Evolutionary conservation across 92 coral and sea anemone species (phyloP), one percentile per base, ranked within the genome.

Genomic region (Heteractis magnifica): DNA sequence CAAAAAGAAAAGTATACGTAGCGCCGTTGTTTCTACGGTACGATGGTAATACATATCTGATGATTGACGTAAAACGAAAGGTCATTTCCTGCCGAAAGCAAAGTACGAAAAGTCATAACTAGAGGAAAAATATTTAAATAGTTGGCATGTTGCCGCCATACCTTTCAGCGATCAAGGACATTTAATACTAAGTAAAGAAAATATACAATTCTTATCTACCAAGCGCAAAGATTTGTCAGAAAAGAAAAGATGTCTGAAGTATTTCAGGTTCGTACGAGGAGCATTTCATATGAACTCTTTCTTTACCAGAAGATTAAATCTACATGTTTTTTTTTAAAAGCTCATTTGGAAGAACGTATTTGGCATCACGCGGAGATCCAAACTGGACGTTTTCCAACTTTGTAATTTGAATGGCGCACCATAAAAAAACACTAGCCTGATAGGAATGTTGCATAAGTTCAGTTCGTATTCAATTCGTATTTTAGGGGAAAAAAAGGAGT

Each of bases 361-460:
- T 80, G 83, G 83, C 83, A 81, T 52, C 84, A 81, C 26, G 68
- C 84, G 56, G 84, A 5, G 84, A 12, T 49, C 64, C 55, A 68
- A 50, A 65, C 84, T 81, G 84, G 84, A 81, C 77, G 49, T 7
- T 68, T 49, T 81, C 84, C 84, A 81, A 81, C 76, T 79, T 41
- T 26, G 73, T 68, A 62, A 50, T 52, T 81, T 81, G 16, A 49
- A 81, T 71, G 55, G 51, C 84, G 72, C 56, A 48, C 53, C 16
- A 51, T 71, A 18, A 48, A 23, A 56, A 12, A 56, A 8, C 19
- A 56, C 52, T 44, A 34, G 10, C 64, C 70, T 62, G 70, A 62
- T 5, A 6, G 34, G 8, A 26, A 26, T 68, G 5, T 20, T 21
- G 26, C 11, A 9, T n/a, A 68, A 11, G 18, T 23, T 26, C 10